These are phyloP conservation scores for Rattus norvegicus DNA, from an alignment of 2,113 vertebrate genomes.

Conservation along the genomic window GRCr8 NC_086032.1:94492501-94493000, in stretches of 20 bases:
- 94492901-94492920: neutral
- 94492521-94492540: neutral
- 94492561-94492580: neutral
- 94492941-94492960: neutral
- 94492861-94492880: neutral
- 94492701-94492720: neutral
- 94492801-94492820: neutral
- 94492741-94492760: fast-evolving
- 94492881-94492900: neutral
- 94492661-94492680: no score
- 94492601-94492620: neutral
- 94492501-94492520: no score
- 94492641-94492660: fast-evolving
- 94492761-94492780: neutral
- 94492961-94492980: neutral
- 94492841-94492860: no score
- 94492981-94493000: neutral
- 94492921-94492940: neutral
- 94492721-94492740: neutral
- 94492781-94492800: neutral
- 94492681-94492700: neutral
- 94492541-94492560: neutral
- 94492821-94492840: neutral
- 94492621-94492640: neutral
- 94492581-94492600: no score